Base-by-base conservation (phyloP, 2,797 vertebrate species). In the Buceros bicornis region DNA sequence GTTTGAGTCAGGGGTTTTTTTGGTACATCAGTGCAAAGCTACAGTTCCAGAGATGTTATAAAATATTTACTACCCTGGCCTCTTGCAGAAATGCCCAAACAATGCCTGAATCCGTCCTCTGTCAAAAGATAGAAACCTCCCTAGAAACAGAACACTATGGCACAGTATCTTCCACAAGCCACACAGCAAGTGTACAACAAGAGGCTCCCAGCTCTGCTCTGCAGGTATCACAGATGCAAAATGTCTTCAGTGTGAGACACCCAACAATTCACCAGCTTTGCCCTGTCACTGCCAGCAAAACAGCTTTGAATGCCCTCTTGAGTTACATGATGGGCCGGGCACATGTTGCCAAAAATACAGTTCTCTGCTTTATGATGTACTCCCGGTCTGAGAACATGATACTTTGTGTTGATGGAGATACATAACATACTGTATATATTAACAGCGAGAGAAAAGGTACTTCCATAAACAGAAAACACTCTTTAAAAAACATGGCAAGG, bases 181-280 rank as follows among this genome's bases (percentile, higher is more conserved):
- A 31, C 40, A 37, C 0, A 3, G 78, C 22, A 72, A 43, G 35
- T 21, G 7, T 1, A 2, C 1, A 58, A 37, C 17, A 6, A 69
- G 29, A 62, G 31, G 33, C 16, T 77, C 22, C 47, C 80, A 65
- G 61, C 33, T 54, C 33, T 40, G 66, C 42, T 67, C 42, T 54
- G 72, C 19, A 25, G 1, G 3, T n/a, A 42, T 7, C 15, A 13
- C n/a, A 47, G 37, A 29, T 2, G 61, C 8, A 82, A 58, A 48
- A 40, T 14, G 35, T 60, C 40, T 64, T 64, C 56, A 4, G 0
- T 2, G n/a, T 8, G 25, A 48, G 28, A 50, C 45, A 40, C n/a
- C 15, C 40, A 89, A 35, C 45, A 56, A 28, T 13, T 50, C 16
- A 29, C 21, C 80, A 43, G 9, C 80, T 72, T 77, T 42, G 74